phyloP scores from a whole-genome alignment of 2,113 vertebrate genomes.

The Oncorhynchus clarkii region DNA sequence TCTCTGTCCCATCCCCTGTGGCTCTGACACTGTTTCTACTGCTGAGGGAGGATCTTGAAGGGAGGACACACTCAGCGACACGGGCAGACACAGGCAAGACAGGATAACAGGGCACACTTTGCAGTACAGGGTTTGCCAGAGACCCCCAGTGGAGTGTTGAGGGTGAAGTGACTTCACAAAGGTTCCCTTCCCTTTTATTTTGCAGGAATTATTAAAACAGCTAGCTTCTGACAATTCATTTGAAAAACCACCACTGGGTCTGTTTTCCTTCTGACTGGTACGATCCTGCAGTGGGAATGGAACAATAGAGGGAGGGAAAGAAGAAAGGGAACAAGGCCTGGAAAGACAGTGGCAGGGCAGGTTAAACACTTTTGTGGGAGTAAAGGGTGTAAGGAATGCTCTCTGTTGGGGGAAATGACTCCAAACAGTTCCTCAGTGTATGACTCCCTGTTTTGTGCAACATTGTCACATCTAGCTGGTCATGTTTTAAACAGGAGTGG shows the following conservation, averaged over 20 bases:
- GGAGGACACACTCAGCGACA: neutral
- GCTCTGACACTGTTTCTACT: neutral
- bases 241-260: conserved; percentile 62
- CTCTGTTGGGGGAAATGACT: conserved; percentile 35
- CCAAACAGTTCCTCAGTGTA: conserved; percentile 32
- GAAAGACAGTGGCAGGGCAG: conserved; percentile 61
- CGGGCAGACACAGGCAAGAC: neutral
- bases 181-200: conserved; percentile 66
- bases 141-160: conserved; percentile 44
- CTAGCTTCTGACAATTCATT: conserved; percentile 67
- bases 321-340: conserved; percentile 17
- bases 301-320: conserved; percentile 10
- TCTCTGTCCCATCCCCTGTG: neutral
- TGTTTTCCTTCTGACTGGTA: conserved; percentile 64
- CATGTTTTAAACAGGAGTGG: conserved; percentile 39
- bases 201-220: conserved; percentile 68
- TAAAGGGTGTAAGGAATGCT: conserved; percentile 22
- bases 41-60: neutral
- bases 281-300: conserved; percentile 49
- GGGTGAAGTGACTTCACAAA: conserved; percentile 63
- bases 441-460: conserved; percentile 45
- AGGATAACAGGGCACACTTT: conserved; percentile 1
- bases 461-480: conserved; percentile 34
- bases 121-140: conserved; percentile 41
- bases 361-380: conserved; percentile 31